Conservation (phyloP, 92 coral and sea anemone species). For the Heliopora coerulea region DNA sequence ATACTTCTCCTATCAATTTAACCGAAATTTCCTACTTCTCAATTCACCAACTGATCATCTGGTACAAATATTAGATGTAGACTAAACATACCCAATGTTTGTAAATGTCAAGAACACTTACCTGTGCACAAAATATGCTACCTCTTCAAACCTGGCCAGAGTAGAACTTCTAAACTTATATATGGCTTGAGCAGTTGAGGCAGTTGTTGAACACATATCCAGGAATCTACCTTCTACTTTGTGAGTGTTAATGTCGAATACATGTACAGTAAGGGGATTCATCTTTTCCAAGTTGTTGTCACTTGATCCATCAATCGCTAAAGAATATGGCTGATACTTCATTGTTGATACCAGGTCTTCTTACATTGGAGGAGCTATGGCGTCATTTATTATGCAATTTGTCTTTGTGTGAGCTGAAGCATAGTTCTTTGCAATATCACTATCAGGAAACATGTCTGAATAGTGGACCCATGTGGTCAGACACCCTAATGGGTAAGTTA, state of each 20-base stretch:
- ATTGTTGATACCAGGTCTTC: constrained; percentile 51
- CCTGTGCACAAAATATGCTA: constrained; percentile 33
- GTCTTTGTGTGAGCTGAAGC: constrained; percentile 62
- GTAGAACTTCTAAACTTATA: constrained; percentile 31
- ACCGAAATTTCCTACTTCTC: constrained; percentile 7
- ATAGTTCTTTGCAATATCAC: no score
- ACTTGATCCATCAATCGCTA: constrained; percentile 52
- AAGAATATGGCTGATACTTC: constrained; percentile 54
- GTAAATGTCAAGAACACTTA: constrained; percentile 8
- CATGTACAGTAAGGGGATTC: constrained; percentile 57
- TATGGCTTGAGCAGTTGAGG: constrained; percentile 45
- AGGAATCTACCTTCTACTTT: constrained; percentile 54
- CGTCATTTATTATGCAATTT: constrained; percentile 51
- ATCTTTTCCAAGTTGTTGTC: constrained; percentile 62
- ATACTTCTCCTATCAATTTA: constrained; percentile 15
- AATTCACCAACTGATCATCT: constrained; percentile 10
- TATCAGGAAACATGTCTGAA: no score
- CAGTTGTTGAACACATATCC: constrained; percentile 61
- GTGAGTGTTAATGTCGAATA: no score
- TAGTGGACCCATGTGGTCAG: constrained; percentile 58
- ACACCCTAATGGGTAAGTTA: no score
- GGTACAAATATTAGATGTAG: background rate
- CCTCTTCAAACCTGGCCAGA: constrained; percentile 41
- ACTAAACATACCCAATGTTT: background rate
- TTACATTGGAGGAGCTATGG: constrained; percentile 61